Conservation (phyloP, 2,113 vertebrate species). For the Oceanites oceanicus region DNA sequence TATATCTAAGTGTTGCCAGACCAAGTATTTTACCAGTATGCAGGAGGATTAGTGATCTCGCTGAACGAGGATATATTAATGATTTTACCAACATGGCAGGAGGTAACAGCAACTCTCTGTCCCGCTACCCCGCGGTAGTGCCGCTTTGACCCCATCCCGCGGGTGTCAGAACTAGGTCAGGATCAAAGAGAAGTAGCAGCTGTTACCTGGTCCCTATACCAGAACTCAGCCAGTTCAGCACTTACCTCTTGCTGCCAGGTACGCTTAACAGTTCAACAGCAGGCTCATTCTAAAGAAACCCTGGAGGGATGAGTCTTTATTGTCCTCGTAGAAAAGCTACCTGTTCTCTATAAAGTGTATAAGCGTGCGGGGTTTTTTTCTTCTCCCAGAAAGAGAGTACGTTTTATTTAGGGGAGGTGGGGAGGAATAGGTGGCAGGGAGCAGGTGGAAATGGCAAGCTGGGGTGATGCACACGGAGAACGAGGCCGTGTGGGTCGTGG, state of each 20-base stretch:
- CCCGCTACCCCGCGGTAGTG: not conserved
- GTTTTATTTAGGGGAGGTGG: not conserved
- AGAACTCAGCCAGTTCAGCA: too few relatives aligned
- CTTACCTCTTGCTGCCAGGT: not conserved
- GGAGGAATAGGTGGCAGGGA: not conserved
- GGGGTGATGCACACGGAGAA: not conserved
- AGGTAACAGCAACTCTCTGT: not conserved
- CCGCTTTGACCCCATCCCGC: not conserved
- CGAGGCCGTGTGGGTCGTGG: fast-evolving
- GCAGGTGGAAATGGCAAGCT: not conserved
- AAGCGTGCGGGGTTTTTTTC: not conserved
- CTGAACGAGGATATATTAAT: fast-evolving
- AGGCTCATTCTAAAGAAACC: not conserved
- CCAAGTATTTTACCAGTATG: fast-evolving
- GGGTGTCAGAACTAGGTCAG: not conserved
- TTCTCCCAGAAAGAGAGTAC: not conserved
- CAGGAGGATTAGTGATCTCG: not conserved
- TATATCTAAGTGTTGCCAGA: not conserved
- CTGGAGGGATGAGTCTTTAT: not conserved
- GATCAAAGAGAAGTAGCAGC: fast-evolving
- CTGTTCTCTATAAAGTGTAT: fast-evolving
- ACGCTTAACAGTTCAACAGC: not conserved
- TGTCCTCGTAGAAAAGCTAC: not conserved
- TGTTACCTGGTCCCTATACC: too few relatives aligned
- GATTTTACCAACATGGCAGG: not conserved